A percentile compares a stretch with the other conserved stretches of the same genome.
phyloP scores from a whole-genome alignment of 2,797 vertebrate species.

The Thaleichthys pacificus region DNA sequence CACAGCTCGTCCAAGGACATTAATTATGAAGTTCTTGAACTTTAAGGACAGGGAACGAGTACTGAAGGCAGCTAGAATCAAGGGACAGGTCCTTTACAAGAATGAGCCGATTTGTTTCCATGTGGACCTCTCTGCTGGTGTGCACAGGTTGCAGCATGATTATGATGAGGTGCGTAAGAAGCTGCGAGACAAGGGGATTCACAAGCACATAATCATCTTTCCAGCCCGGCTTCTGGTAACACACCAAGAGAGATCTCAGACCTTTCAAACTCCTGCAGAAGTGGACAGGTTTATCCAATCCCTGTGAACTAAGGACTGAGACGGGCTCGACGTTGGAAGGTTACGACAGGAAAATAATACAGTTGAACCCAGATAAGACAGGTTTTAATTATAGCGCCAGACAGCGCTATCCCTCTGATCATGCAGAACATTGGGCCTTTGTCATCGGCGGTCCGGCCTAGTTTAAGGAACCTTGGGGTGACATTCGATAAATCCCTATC shows the following conservation, averaged over 20 bases:
- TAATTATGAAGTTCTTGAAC: slow-evolving; percentile 20
- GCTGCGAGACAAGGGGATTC: slow-evolving; percentile 14
- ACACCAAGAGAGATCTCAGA: neutral
- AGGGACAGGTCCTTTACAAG: slow-evolving; percentile 3
- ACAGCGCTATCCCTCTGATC: too few relatives aligned
- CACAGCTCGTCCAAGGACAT: slow-evolving; percentile 2
- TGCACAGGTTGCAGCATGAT: slow-evolving; percentile 9
- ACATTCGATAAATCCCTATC: too few relatives aligned
- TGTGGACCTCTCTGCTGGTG: slow-evolving; percentile 9
- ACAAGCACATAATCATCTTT: slow-evolving; percentile 1
- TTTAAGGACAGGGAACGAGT: slow-evolving; percentile 11
- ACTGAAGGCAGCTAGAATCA: neutral
- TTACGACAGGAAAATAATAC: neutral
- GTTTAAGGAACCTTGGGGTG: too few relatives aligned
- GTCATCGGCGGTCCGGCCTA: too few relatives aligned
- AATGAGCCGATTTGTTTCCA: slow-evolving; percentile 18
- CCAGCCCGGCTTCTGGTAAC: too few relatives aligned
- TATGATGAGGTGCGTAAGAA: slow-evolving; percentile 11
- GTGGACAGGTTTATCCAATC: neutral
- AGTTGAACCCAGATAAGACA: too few relatives aligned
- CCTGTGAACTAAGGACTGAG: neutral
- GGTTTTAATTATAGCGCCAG: fast-evolving
- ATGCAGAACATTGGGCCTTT: too few relatives aligned
- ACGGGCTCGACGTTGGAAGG: neutral
- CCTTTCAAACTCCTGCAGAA: slow-evolving; percentile 7